Evolutionary conservation across 92 coral and sea anemone species (phyloP).

Genomic region (Pocillopora grandis): DNA sequence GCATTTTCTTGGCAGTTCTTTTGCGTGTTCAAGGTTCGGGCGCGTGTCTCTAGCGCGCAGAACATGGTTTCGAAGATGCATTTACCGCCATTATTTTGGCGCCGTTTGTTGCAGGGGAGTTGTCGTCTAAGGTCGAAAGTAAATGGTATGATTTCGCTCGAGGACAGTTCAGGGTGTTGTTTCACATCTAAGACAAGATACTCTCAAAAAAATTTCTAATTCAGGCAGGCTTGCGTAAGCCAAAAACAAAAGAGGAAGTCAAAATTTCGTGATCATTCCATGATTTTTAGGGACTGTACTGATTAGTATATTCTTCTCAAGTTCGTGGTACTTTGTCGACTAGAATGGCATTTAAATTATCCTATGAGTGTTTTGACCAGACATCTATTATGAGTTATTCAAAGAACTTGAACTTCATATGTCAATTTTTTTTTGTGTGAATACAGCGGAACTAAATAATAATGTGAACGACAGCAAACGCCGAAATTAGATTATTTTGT

Average conservation of each 20-base stretch:
- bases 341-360: background rate
- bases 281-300: background rate
- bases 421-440: background rate
- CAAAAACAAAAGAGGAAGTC: constrained; percentile 27
- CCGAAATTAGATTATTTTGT: background rate
- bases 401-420: background rate
- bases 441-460: background rate
- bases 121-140: background rate
- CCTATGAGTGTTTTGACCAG: background rate
- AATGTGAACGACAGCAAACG: constrained; percentile 4
- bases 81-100: constrained; percentile 45
- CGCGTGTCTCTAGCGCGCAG: constrained; percentile 42
- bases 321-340: background rate
- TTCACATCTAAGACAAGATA: background rate
- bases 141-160: constrained; percentile 1
- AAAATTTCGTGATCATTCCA: constrained; percentile 9
- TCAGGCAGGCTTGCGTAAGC: constrained; percentile 2
- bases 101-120: constrained; percentile 9
- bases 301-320: too few relatives aligned
- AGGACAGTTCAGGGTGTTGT: background rate
- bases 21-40: background rate
- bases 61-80: constrained; percentile 16
- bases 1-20: background rate
- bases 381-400: background rate
- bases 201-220: background rate